Evolutionary conservation across 2,888 invertebrate species (phyloP).

Genomic region (Tipula lateralis): DNA sequence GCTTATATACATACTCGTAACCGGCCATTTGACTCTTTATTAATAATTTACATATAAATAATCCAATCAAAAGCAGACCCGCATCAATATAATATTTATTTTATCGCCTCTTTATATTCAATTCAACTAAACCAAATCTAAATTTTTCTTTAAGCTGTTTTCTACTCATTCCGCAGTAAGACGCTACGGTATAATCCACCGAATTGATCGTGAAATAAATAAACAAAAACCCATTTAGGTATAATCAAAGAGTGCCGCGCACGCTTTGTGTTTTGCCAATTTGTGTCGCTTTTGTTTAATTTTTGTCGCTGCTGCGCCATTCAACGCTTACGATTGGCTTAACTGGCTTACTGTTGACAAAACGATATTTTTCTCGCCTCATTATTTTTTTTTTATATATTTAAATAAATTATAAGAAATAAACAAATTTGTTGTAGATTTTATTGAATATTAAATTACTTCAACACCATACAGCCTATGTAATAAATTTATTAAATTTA

Average conservation of each 20-base stretch:
- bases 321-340: neutral
- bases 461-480: neutral
- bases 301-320: neutral
- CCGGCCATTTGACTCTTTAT: too few species aligned
- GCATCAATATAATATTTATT: too few species aligned
- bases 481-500: neutral
- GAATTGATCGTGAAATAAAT: neutral
- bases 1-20: too few species aligned
- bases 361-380: neutral
- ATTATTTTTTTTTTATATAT: neutral
- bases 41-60: too few species aligned
- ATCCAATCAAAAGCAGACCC: too few species aligned
- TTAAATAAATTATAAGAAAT: neutral
- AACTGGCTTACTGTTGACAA: neutral
- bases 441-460: constrained; percentile 24
- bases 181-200: neutral
- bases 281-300: neutral
- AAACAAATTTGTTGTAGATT: neutral
- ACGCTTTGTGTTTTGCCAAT: neutral
- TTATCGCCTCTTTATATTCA: too few species aligned
- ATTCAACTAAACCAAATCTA: too few species aligned
- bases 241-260: neutral
- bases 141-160: neutral
- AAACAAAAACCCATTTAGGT: neutral
- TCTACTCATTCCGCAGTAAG: neutral